phyloP scores from a whole-genome alignment of 2,888 invertebrate genomes.

The Lasioglossum malachurum region DNA sequence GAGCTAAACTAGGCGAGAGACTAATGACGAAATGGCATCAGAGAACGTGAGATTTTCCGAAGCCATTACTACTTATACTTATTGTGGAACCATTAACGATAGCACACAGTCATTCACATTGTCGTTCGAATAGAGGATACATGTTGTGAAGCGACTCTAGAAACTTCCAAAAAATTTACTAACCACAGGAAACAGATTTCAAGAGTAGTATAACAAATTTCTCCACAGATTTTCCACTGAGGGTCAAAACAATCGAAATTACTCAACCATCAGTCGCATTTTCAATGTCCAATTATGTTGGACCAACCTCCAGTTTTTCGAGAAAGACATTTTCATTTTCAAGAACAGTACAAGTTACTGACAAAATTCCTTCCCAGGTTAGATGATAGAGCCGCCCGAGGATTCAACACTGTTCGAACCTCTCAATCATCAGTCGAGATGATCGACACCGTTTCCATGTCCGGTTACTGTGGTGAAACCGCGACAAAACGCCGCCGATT shows the following conservation, averaged over 20 bases:
- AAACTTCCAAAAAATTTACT: neutral
- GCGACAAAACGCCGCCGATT: slow-evolving; percentile 6
- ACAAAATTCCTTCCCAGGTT: neutral
- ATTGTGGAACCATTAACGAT: slow-evolving; percentile 32
- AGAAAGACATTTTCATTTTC: neutral
- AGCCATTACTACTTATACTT: slow-evolving; percentile 50
- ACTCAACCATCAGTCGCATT: neutral
- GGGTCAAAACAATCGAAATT: neutral
- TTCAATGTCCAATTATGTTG: neutral
- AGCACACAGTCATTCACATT: neutral
- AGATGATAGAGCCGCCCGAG: neutral
- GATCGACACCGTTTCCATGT: slow-evolving; percentile 8
- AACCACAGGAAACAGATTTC: neutral
- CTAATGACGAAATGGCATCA: slow-evolving; percentile 73
- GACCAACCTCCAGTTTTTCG: neutral
- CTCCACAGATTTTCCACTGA: neutral
- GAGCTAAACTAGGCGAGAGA: slow-evolving; percentile 63
- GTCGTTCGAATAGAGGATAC: neutral
- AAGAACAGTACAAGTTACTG: neutral
- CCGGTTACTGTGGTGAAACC: neutral
- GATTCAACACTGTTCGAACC: neutral
- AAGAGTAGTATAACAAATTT: neutral
- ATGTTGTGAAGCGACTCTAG: neutral
- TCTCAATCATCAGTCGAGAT: neutral
- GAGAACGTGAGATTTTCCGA: slow-evolving; percentile 80